Evolutionary conservation across 2,797 vertebrate genomes (phyloP).

Genomic region (Enteromius treurensis): DNA sequence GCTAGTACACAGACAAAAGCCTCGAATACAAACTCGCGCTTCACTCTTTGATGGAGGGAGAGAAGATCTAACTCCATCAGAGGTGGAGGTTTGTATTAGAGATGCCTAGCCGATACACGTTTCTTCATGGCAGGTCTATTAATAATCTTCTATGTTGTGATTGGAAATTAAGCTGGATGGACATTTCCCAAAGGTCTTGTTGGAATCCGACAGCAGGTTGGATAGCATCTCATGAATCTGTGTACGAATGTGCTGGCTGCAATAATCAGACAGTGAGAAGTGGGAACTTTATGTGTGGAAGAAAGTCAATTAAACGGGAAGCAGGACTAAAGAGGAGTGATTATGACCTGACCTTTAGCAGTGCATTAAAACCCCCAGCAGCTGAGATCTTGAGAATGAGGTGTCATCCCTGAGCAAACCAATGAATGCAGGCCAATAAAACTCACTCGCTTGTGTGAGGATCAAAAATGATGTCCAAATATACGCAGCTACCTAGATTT

Average conservation of each 20-base stretch:
- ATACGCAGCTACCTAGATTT: constrained; percentile 47
- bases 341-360: constrained; percentile 81
- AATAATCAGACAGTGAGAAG: constrained; percentile 55
- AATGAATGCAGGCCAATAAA: constrained; percentile 51
- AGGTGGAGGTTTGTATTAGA: constrained; percentile 16
- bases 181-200: constrained; percentile 71
- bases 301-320: constrained; percentile 82
- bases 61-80: constrained; percentile 27
- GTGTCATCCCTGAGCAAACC: constrained; percentile 49
- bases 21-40: constrained; percentile 48
- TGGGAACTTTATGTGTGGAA: constrained; percentile 62
- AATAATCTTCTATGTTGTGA: constrained; percentile 50
- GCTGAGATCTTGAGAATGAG: constrained; percentile 41
- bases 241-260: constrained; percentile 73
- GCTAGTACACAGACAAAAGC: constrained; percentile 58
- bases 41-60: constrained; percentile 17
- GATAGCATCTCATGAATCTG: constrained; percentile 81
- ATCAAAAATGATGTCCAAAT: constrained; percentile 41
- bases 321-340: constrained; percentile 78
- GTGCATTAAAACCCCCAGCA: constrained; percentile 71
- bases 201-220: constrained; percentile 74
- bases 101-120: neutral
- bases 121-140: constrained; percentile 39
- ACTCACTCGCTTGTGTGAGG: neutral
- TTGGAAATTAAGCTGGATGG: constrained; percentile 51